Conservation (phyloP, 1,140 invertebrate species). For the Piezodorus guildinii region DNA sequence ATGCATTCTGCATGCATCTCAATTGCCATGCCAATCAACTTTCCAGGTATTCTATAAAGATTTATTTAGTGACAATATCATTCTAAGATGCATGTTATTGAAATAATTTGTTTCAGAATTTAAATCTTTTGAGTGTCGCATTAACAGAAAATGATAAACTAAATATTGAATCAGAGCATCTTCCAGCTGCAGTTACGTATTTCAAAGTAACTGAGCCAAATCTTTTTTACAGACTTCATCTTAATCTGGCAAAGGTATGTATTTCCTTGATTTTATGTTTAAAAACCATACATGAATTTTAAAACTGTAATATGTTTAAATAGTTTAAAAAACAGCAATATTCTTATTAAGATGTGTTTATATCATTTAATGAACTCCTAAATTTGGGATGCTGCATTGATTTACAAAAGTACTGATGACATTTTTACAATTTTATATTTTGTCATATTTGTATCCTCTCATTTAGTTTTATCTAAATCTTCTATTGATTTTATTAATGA, state of each 20-base stretch:
- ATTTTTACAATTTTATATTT: no score
- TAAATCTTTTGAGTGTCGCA: slow-evolving; percentile 40
- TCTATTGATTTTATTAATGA: no score
- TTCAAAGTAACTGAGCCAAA: slow-evolving; percentile 50
- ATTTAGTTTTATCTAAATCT: no score
- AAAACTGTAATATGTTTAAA: no score
- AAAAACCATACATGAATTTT: no score
- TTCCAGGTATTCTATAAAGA: slow-evolving; percentile 26
- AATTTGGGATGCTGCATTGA: no score
- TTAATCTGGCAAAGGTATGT: slow-evolving; percentile 50
- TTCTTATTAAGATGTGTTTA: no score
- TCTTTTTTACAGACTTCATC: slow-evolving; percentile 57
- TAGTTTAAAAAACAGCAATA: no score
- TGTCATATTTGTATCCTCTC: no score
- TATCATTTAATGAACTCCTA: no score
- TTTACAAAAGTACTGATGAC: no score
- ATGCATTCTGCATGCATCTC: slow-evolving; percentile 60
- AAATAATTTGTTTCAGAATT: slow-evolving; percentile 32
- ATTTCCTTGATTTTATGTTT: background rate
- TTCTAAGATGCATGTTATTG: no score
- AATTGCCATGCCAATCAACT: slow-evolving; percentile 43
- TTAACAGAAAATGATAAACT: slow-evolving; percentile 28
- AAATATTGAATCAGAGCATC: slow-evolving; percentile 31
- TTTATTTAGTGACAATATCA: background rate
- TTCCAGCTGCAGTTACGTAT: slow-evolving; percentile 47